These are phyloP conservation scores for Dascyllus trimaculatus DNA, from an alignment of 2,113 vertebrate species.

Conservation along the genomic window DNA sequence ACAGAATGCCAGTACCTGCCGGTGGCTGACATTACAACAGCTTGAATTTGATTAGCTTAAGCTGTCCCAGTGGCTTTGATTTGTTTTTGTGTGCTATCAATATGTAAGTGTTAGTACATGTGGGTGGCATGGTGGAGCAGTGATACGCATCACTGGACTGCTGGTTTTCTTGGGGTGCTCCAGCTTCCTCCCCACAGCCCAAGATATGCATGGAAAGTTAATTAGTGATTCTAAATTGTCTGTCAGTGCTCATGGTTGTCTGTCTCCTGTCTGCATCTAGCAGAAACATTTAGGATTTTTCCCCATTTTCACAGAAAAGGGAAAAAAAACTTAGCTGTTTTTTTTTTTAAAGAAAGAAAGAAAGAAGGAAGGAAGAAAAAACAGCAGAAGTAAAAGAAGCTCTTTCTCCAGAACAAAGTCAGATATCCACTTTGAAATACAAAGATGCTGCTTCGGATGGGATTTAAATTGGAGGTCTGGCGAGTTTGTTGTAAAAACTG, in stretches of 20 bases:
- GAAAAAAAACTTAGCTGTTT: background rate
- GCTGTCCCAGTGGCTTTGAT: background rate
- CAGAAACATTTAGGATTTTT: too few relatives aligned
- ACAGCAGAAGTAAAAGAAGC: background rate
- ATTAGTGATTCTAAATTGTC: too few relatives aligned
- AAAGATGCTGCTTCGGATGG: background rate
- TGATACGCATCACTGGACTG: too few relatives aligned
- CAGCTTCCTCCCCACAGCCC: too few relatives aligned
- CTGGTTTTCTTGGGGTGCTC: too few relatives aligned
- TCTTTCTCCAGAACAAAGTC: background rate
- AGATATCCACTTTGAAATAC: background rate
- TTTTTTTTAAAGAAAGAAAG: background rate
- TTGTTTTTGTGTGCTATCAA: background rate
- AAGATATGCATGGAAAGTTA: too few relatives aligned
- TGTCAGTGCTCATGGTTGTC: too few relatives aligned
- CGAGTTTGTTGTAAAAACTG: background rate
- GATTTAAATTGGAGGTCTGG: background rate
- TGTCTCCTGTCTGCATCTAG: too few relatives aligned
- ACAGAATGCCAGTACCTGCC: background rate
- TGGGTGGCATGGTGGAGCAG: too few relatives aligned
- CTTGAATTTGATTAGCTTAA: background rate
- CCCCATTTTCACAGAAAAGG: too few relatives aligned
- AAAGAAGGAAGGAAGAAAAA: background rate
- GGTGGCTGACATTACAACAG: background rate
- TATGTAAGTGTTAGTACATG: background rate